These are phyloP conservation scores for Tapirus terrestris DNA, from an alignment of 2,113 vertebrate species.

Conservation along the genomic window DNA sequence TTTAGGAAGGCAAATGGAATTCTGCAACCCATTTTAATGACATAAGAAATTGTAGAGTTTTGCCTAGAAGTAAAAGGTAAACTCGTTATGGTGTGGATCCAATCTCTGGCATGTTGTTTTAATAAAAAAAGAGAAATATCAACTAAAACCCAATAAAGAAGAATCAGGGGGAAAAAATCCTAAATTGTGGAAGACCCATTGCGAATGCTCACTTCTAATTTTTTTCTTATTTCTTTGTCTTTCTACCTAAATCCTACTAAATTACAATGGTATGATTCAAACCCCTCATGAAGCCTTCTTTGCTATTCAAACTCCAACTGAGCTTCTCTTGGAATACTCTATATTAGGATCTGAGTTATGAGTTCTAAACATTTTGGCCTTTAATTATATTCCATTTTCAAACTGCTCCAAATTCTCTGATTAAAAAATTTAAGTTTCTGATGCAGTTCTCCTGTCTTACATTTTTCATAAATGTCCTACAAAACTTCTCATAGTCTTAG, in stretches of 20 bases:
- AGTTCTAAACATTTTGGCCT: background rate
- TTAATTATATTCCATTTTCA: constrained; percentile 27
- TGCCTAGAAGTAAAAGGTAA: background rate
- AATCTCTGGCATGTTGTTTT: background rate
- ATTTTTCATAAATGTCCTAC: background rate
- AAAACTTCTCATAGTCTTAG: background rate
- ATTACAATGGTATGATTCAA: background rate
- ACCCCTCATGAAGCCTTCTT: background rate
- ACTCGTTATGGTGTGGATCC: too few species aligned
- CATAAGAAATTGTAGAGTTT: background rate
- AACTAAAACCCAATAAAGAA: background rate
- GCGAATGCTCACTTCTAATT: background rate
- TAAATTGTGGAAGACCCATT: background rate
- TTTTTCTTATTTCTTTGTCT: background rate
- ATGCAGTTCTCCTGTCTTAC: background rate
- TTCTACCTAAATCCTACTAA: background rate
- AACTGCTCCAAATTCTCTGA: background rate
- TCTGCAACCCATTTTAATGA: background rate
- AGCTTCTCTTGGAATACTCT: background rate
- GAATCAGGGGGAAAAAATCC: background rate
- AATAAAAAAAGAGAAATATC: background rate
- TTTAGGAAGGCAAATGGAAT: background rate
- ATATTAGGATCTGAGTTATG: background rate
- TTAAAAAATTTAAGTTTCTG: background rate
- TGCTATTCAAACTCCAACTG: background rate